Base-by-base conservation (phyloP, 2,888 invertebrate genomes). In the Pristionchus fissidentatus region DNA sequence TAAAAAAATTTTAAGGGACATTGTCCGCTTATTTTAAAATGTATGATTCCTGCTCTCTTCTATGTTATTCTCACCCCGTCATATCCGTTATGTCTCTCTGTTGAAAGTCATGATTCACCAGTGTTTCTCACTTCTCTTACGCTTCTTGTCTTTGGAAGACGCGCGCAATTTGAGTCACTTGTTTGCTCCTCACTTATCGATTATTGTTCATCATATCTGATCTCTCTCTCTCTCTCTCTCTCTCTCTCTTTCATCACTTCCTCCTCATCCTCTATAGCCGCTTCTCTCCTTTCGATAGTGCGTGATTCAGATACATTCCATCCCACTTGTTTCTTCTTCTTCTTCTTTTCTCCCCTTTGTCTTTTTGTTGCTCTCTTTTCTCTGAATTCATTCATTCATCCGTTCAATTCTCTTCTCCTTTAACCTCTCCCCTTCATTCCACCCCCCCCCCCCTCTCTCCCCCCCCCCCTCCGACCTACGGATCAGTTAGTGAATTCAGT, bases 381-480 rank as follows among this genome's bases (percentile, higher is more conserved):
- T 70, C 70, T 70, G 41, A 70, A 62, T 62, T 70, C 41, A 70
- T 70, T 32, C 70, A 41, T 41, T 70, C 70, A 70, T 43, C 43
- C 41, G 38, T 70, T 41, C 43, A 70, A n/a, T 41, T 19, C 41
- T 70, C 60, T 62, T n/a, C 29, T 35, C 35, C 60, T 29, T 62
- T 35, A 35, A 35, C 60, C 60, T 35, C 35, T 35, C 35, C 60
- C 60, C 32, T n/a, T n/a, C n/a, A n/a, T n/a, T 70, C 43, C 70
- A 41, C 26, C 41, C 70, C 38, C 32, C 43, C 41, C n/a, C 41
- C 26, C 43, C 38, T 38, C 26, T 19, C 41, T 70, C 60, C 35
- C 32, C 29, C 60, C 35, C 60, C 19, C 35, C 19, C 13, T 15
- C 60, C 60, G 13, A 13, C 60, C 35, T 35, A 29, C 32, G 26